A percentile compares a stretch with the other conserved stretches of the same genome.
Conservation (phyloP, 2,113 vertebrate genomes). For the Cavia porcellus region DNA sequence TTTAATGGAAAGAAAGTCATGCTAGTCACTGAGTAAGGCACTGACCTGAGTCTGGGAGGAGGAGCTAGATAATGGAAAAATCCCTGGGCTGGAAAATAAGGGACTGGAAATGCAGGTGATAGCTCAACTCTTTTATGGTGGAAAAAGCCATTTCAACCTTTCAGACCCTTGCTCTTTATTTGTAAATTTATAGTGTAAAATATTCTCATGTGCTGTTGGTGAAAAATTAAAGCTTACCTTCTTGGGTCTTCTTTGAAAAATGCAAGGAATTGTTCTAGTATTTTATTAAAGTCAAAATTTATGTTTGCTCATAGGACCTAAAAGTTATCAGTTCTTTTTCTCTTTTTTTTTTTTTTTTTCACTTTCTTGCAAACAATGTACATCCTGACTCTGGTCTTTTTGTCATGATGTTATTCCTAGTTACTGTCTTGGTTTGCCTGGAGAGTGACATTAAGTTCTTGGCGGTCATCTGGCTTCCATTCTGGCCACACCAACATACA, state of each 20-base stretch:
- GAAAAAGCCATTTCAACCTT: neutral
- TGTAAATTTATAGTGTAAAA: neutral
- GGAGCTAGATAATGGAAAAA: neutral
- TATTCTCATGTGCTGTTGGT: neutral
- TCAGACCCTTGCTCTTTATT: conserved; percentile 14
- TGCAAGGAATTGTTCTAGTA: neutral
- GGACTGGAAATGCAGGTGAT: neutral
- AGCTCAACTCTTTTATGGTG: neutral
- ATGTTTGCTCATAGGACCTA: neutral
- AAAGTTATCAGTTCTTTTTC: neutral
- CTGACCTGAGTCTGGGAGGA: neutral
- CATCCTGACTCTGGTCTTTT: neutral
- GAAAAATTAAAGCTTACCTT: neutral
- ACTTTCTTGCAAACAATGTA: neutral
- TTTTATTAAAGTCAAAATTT: neutral
- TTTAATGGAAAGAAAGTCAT: conserved; percentile 19
- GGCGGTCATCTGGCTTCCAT: neutral
- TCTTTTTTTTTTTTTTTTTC: neutral
- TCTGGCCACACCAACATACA: neutral
- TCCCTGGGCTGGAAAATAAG: neutral
- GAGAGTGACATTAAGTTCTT: neutral
- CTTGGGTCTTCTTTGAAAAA: neutral
- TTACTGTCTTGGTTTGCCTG: neutral
- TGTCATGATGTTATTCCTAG: neutral
- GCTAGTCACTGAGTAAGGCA: neutral